These are phyloP conservation scores for Ceratosolen fusciceps DNA, from an alignment of 1,140 invertebrate genomes.

Conservation along the genomic window DNA sequence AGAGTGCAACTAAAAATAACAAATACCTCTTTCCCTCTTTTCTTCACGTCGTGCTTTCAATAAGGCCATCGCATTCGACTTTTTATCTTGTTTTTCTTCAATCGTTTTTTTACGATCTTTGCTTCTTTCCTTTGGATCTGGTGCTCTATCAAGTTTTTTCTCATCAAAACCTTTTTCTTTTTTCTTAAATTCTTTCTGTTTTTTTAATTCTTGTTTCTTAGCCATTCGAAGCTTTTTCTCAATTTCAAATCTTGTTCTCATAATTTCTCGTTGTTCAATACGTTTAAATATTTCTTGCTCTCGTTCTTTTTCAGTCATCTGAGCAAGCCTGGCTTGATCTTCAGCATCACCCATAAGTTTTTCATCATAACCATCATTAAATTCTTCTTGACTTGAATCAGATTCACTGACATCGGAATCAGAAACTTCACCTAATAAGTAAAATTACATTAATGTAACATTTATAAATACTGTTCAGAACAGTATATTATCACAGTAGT, in stretches of 20 bases:
- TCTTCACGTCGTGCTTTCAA: slow-evolving; percentile 92
- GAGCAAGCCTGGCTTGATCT: slow-evolving; percentile 88
- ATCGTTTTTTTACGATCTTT: slow-evolving; percentile 94
- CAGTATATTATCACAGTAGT: not conserved
- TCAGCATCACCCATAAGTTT: slow-evolving; percentile 98
- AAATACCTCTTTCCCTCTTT: slow-evolving; percentile 78
- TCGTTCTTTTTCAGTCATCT: slow-evolving; percentile 96
- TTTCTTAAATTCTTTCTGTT: slow-evolving; percentile 75
- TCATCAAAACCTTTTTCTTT: slow-evolving; percentile 73
- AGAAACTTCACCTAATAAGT: slow-evolving; percentile 77
- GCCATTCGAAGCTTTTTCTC: slow-evolving; percentile 93
- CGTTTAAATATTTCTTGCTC: slow-evolving; percentile 98
- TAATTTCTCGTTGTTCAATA: slow-evolving; percentile 92
- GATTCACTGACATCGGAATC: slow-evolving; percentile 73
- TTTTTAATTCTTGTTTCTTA: slow-evolving; percentile 84
- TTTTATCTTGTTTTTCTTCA: slow-evolving; percentile 89
- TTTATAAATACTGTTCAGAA: not conserved
- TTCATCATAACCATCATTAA: slow-evolving; percentile 92
- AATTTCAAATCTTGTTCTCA: slow-evolving; percentile 97
- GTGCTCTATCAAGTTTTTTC: slow-evolving; percentile 71
- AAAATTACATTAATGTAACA: slow-evolving; percentile 14
- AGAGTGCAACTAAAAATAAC: slow-evolving; percentile 1
- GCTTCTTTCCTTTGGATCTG: slow-evolving; percentile 83
- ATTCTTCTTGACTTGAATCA: slow-evolving; percentile 77
- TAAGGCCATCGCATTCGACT: slow-evolving; percentile 92